These are phyloP conservation scores for Agrochola circellaris DNA, from an alignment of 2,888 invertebrate species.

Conservation along the genomic window DNA sequence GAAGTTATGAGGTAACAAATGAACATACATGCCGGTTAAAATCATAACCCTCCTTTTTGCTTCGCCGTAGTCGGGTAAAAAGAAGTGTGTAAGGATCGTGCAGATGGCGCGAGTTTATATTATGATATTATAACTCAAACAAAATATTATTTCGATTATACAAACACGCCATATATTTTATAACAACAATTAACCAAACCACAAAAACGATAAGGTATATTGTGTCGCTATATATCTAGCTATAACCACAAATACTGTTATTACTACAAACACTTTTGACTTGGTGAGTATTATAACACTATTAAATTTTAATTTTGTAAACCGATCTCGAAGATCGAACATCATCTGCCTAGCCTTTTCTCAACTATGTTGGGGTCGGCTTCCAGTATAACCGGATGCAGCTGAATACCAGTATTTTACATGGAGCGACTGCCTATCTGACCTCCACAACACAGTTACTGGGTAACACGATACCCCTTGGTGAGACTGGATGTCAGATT, in stretches of 20 bases:
- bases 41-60: too few species aligned
- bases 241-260: constrained; percentile 18
- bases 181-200: constrained; percentile 33
- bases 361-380: background rate
- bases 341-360: background rate
- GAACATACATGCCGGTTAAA: too few species aligned
- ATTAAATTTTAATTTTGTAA: background rate
- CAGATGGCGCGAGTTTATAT: too few species aligned
- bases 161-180: background rate
- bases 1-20: too few species aligned
- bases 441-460: too few species aligned
- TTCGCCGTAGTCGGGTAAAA: too few species aligned
- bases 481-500: too few species aligned
- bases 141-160: background rate
- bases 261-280: constrained; percentile 4
- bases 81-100: too few species aligned
- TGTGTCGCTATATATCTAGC: constrained; percentile 34
- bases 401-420: background rate
- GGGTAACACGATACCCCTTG: too few species aligned
- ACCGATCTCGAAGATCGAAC: background rate
- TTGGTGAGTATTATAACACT: constrained; percentile 37
- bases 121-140: too few species aligned
- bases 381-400: background rate
- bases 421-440: too few species aligned
- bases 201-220: constrained; percentile 38